These are phyloP conservation scores for Bombyx mandarina DNA, from an alignment of 1,140 invertebrate species.

Conservation along the genomic window DNA sequence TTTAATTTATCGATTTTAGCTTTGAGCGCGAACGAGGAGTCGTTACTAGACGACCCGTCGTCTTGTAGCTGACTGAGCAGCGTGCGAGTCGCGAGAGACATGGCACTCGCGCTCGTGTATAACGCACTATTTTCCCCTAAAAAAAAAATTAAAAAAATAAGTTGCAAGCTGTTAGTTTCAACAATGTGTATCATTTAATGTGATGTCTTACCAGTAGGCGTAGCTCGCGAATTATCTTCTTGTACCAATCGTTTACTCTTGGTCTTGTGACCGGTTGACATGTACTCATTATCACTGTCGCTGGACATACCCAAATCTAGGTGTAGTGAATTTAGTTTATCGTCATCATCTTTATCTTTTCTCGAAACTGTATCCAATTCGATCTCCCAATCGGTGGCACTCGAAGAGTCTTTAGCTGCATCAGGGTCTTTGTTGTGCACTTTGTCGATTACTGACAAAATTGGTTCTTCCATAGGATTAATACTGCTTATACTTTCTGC, in stretches of 20 bases:
- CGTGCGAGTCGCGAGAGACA: constrained; percentile 54
- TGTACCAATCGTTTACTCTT: constrained; percentile 39
- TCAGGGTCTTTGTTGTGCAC: constrained; percentile 39
- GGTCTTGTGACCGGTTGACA: constrained; percentile 35
- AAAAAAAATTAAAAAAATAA: constrained; percentile 21
- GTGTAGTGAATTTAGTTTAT: constrained; percentile 60
- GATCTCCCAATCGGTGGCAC: constrained; percentile 73
- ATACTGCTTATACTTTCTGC: constrained; percentile 52
- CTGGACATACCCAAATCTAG: constrained; percentile 69
- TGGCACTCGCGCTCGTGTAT: constrained; percentile 43
- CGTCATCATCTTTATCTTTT: constrained; percentile 54
- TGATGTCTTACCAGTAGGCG: constrained; percentile 43
- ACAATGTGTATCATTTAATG: background rate
- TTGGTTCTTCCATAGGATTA: constrained; percentile 35
- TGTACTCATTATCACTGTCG: constrained; percentile 62
- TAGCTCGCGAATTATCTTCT: constrained; percentile 37
- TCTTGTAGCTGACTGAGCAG: constrained; percentile 66
- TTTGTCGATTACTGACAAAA: constrained; percentile 37
- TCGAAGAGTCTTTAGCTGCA: constrained; percentile 44
- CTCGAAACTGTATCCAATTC: constrained; percentile 70
- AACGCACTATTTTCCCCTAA: constrained; percentile 55
- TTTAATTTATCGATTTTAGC: constrained; percentile 38
- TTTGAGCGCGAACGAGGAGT: constrained; percentile 62
- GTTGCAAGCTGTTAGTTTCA: background rate
- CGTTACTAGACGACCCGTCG: constrained; percentile 67